These are phyloP conservation scores for Ophion costatus DNA, from an alignment of 2,888 invertebrate genomes.

Conservation along the genomic window DNA sequence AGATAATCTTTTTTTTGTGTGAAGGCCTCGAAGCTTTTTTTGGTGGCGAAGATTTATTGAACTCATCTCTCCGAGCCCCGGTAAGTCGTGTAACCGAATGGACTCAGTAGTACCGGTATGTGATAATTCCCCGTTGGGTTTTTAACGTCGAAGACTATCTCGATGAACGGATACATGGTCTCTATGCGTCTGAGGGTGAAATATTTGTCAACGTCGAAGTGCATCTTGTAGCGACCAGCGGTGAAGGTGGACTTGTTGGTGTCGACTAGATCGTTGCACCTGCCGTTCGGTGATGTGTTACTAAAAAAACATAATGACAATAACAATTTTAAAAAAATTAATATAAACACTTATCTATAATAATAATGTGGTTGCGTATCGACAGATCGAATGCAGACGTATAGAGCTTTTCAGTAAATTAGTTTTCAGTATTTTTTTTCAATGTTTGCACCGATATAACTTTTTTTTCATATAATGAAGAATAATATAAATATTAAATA, in stretches of 20 bases:
- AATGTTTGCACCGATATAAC: too few relatives aligned
- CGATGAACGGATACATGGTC: slow-evolving; percentile 91
- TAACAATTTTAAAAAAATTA: too few relatives aligned
- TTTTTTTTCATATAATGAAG: too few relatives aligned
- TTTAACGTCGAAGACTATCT: slow-evolving; percentile 89
- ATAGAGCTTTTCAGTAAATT: too few relatives aligned
- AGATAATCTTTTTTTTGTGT: not conserved
- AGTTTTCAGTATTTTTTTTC: too few relatives aligned
- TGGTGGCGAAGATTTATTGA: not conserved
- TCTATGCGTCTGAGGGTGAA: slow-evolving; percentile 86
- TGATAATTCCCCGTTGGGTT: slow-evolving; percentile 88
- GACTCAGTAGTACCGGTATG: slow-evolving; percentile 90
- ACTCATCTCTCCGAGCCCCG: slow-evolving; percentile 86
- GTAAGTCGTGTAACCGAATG: slow-evolving; percentile 92
- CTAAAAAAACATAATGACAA: too few relatives aligned
- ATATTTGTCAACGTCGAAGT: slow-evolving; percentile 90
- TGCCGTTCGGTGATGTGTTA: slow-evolving; percentile 88
- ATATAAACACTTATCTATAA: too few relatives aligned
- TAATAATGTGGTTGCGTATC: too few relatives aligned
- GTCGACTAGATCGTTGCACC: slow-evolving; percentile 87
- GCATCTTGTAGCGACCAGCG: slow-evolving; percentile 89
- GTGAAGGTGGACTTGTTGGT: slow-evolving; percentile 85
- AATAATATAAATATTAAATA: too few relatives aligned
- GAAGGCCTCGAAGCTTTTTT: slow-evolving; percentile 36
- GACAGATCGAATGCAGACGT: too few relatives aligned